Percentiles rank a stretch among this genome's conserved stretches.
phyloP scores from a whole-genome alignment of 2,888 invertebrate species.

The Anagyrus pseudococci region DNA sequence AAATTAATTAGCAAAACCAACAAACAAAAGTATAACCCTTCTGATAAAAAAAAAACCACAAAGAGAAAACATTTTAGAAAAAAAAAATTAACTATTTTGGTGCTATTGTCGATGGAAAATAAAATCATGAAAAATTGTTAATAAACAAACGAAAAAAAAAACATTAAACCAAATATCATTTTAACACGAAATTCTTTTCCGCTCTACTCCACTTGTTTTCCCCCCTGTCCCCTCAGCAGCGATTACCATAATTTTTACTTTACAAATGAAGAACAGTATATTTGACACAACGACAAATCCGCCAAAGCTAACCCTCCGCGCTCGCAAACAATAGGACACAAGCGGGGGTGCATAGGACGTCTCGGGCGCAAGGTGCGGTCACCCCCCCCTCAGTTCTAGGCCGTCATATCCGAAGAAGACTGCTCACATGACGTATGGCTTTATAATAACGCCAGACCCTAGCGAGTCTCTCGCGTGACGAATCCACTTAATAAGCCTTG shows the following conservation, averaged over 20 bases:
- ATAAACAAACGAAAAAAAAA: constrained; percentile 23
- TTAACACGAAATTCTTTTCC: not conserved
- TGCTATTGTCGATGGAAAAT: constrained; percentile 18
- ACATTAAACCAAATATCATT: not conserved
- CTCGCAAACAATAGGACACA: too few relatives aligned
- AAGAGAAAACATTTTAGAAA: constrained; percentile 9
- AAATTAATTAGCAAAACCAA: not conserved
- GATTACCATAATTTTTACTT: too few relatives aligned
- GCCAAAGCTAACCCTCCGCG: too few relatives aligned
- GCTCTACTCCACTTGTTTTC: not conserved
- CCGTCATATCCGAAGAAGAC: not conserved
- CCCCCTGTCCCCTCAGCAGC: too few relatives aligned
- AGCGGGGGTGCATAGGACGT: too few relatives aligned
- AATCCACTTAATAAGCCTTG: constrained; percentile 44
- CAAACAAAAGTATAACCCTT: not conserved
- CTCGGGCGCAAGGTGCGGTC: not conserved
- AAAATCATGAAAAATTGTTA: constrained; percentile 29
- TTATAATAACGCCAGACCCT: constrained; percentile 28
- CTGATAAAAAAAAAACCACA: not conserved
- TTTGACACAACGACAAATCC: too few relatives aligned
- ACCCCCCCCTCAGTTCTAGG: not conserved
- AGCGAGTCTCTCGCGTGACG: constrained; percentile 34
- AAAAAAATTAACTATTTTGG: constrained; percentile 7
- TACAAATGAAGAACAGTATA: too few relatives aligned
- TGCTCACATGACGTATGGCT: constrained; percentile 24